Evolutionary conservation across 2,113 vertebrate species (phyloP).

Genomic region (Formicarius rufipectus): DNA sequence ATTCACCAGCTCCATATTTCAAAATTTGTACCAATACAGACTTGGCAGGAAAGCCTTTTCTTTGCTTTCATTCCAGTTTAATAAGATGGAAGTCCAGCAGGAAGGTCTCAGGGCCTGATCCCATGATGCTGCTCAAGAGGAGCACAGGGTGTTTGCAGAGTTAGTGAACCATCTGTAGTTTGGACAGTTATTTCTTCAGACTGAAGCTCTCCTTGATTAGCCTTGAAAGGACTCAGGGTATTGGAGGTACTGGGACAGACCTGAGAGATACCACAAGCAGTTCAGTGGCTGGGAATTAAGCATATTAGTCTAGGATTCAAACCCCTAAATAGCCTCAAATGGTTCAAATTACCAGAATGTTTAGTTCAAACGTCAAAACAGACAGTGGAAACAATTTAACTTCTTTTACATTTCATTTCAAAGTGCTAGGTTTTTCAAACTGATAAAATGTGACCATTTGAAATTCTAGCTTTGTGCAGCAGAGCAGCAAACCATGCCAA

Average conservation of each 20-base stretch:
- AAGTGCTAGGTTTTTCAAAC: not conserved
- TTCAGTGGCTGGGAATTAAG: constrained; percentile 9
- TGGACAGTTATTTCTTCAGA: not conserved
- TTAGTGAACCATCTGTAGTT: not conserved
- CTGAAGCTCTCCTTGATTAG: not conserved
- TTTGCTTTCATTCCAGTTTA: not conserved
- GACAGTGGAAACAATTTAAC: not conserved
- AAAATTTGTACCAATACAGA: not conserved
- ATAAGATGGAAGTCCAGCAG: not conserved
- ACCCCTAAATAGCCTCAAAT: constrained; percentile 4
- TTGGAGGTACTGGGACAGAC: not conserved
- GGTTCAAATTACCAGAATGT: not conserved
- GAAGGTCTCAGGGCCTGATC: not conserved
- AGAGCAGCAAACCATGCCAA: not conserved
- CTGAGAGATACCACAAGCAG: not conserved
- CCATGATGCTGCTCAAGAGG: not conserved
- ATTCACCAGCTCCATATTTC: not conserved
- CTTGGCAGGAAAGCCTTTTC: not conserved
- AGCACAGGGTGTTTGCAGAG: not conserved
- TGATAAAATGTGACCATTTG: constrained; percentile 10
- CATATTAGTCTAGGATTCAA: not conserved
- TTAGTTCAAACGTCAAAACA: constrained; percentile 51
- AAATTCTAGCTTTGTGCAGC: not conserved
- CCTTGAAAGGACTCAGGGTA: not conserved
- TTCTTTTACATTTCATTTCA: constrained; percentile 25